A percentile compares a stretch with the other conserved stretches of the same genome.
These are phyloP conservation scores for Antennarius striatus DNA, from an alignment of 2,113 vertebrate genomes.

Conservation along the genomic window DNA sequence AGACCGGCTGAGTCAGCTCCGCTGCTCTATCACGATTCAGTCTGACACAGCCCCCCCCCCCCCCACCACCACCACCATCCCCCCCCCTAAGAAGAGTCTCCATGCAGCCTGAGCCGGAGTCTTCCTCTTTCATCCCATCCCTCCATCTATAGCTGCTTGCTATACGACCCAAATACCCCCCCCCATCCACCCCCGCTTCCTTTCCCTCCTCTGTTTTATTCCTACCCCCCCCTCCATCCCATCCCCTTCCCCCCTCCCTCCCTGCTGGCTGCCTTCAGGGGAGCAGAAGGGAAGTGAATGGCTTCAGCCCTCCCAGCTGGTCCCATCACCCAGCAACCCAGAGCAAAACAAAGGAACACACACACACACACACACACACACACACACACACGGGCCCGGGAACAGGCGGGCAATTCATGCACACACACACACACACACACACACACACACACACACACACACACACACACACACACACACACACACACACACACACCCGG, in stretches of 20 bases:
- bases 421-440: background rate
- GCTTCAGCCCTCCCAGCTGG: slow-evolving; percentile 83
- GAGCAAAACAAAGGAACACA: slow-evolving; percentile 80
- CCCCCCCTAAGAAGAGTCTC: slow-evolving; percentile 33
- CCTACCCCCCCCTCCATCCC: background rate
- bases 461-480: slow-evolving; percentile 25
- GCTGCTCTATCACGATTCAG: slow-evolving; percentile 69
- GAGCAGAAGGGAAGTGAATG: slow-evolving; percentile 81
- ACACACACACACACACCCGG: slow-evolving; percentile 67
- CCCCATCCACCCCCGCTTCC: background rate
- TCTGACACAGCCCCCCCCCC: slow-evolving; percentile 45
- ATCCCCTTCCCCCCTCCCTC: slow-evolving; percentile 27
- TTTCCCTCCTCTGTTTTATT: slow-evolving; percentile 25
- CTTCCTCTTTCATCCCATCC: slow-evolving; percentile 24
- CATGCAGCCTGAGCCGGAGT: slow-evolving; percentile 39
- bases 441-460: slow-evolving; percentile 31
- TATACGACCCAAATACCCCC: slow-evolving; percentile 2
- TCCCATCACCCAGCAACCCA: slow-evolving; percentile 82
- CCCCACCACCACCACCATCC: background rate
- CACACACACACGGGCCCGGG: slow-evolving; percentile 22
- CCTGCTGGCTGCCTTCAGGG: slow-evolving; percentile 76
- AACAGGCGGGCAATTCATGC: slow-evolving; percentile 15
- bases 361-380: slow-evolving; percentile 31
- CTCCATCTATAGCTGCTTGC: background rate
- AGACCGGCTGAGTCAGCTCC: slow-evolving; percentile 71